Base-by-base conservation (phyloP, 2,888 invertebrate genomes). In the Calliphora vomitoria region DNA sequence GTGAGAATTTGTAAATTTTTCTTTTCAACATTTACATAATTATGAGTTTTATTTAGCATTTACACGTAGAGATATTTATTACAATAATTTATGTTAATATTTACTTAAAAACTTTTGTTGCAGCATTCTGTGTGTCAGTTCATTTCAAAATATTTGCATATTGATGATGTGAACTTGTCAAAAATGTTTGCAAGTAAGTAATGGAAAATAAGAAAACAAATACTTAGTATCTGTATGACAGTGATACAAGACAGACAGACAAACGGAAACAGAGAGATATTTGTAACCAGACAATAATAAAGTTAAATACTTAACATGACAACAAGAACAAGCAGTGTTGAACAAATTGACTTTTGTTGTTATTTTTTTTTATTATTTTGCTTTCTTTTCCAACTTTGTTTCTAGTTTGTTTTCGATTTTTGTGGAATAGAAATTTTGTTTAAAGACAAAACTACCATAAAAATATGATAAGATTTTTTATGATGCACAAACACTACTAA, bases 1-100 rank as follows among this genome's bases (percentile, higher is more conserved):
- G 20, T 31, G 47, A 31, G 25, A 15, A 50, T 31, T 47, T n/a
- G 4, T 25, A 3, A 8, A 50, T n/a, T 15, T 47, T 15, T 25
- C 15, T 62, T 62, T 11, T 35, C 4, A 31, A 8, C 62, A 62
- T 62, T 62, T 62, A 38, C 62, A 62, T 62, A 62, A 62, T 35
- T 62, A n/a, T n/a, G n/a, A 35, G 4, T 35, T 62, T 8, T 8
- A n/a, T n/a, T 35, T 62, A 8, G 35, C 8, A 15, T 20, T 31
- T 31, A 11, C 10, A 4, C 31, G 1, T 35, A 35, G 35, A 4
- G 35, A 35, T 35, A 6, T 35, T 31, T 25, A 10, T 6, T 50
- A 25, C 25, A 25, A 25, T 25, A 50, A 50, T n/a, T 50, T 50
- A 50, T 50, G 50, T 50, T 50, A 50, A 50, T 50, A 50, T 44